Percentiles rank a stretch among this genome's conserved stretches.
These are phyloP conservation scores for Crocidura indochinensis DNA, from an alignment of 2,797 vertebrate species.

Conservation along the genomic window DNA sequence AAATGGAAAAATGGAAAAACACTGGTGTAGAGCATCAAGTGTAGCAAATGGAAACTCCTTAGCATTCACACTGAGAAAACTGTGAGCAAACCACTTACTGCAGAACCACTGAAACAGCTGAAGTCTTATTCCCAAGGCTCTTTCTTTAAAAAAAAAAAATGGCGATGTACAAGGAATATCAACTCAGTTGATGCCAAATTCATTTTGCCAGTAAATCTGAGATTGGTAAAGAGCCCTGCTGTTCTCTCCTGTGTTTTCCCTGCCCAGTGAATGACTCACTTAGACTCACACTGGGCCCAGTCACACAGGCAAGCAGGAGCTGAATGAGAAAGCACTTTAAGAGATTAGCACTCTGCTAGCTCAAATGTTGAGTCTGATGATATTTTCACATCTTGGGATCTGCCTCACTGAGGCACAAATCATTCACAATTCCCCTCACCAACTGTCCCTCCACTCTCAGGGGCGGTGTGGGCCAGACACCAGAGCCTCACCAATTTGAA, in stretches of 20 bases:
- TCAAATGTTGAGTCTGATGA: neutral
- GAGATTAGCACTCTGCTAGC: slow-evolving; percentile 73
- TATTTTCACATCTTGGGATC: slow-evolving; percentile 52
- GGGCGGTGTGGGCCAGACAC: neutral
- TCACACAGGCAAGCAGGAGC: slow-evolving; percentile 56
- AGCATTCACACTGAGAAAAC: neutral
- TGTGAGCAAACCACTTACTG: neutral
- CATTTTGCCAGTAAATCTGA: slow-evolving; percentile 55
- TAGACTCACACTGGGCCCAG: slow-evolving; percentile 28
- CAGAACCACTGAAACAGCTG: neutral
- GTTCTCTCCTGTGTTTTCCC: slow-evolving; percentile 3
- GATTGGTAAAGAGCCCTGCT: slow-evolving; percentile 59
- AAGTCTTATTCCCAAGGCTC: neutral
- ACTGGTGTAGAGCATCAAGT: slow-evolving; percentile 20
- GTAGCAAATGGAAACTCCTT: neutral
- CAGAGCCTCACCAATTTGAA: neutral
- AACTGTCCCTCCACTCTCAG: neutral
- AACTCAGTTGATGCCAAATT: slow-evolving; percentile 58
- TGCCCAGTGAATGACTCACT: slow-evolving; percentile 70
- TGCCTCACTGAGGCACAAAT: neutral
- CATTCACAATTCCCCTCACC: neutral
- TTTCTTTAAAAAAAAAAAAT: slow-evolving; percentile 51
- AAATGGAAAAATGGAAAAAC: neutral
- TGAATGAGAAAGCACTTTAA: slow-evolving; percentile 77
- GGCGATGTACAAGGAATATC: slow-evolving; percentile 57